Base-by-base conservation (phyloP, 2,888 invertebrate species). In the Yponomeuta plumbellus region DNA sequence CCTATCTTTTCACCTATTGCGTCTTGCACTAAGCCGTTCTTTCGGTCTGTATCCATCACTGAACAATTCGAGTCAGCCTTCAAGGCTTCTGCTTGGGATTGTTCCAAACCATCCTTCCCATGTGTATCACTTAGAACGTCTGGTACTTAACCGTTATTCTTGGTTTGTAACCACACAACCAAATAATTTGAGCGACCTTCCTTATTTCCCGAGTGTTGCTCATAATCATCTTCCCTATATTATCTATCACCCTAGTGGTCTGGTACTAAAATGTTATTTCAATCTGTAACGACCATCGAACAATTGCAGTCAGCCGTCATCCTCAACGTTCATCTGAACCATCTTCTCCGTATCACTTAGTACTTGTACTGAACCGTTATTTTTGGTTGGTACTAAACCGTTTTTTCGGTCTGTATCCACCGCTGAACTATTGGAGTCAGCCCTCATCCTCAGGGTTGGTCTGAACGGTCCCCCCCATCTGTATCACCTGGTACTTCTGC, bases 401-500 rank as follows among this genome's bases (percentile, higher is more conserved):
- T 26, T 26, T 2, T 26, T 2, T 2, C 26, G n/a, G n/a, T n/a
- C n/a, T n/a, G n/a, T n/a, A n/a, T n/a, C n/a, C n/a, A n/a, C 8
- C 8, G 4, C 44, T 13, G 17, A 52, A 13, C 44, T 5, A 13
- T 52, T 52, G 13, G 13, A 52, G 17, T 52, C 17, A 17, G 2
- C 44, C 17, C 13, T 52, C 44, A 1, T 52, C 44, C 13, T 17
- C 44, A 52, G 13, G 2, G 44, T 17, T 17, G 44, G 44, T 13
- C 17, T 52, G 17, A 17, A 52, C 44, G 17, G 17, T 17, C 17
- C 17, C 44, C 44, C 44, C 59, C 59, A 59, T 59, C 59, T 59
- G 67, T 68, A 62, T 88, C 92, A 96, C 96, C 96, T 96, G 97
- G 88, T 97, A 97, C 84, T 97, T 94, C 83, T 97, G 96, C 58